Conservation (phyloP, 2,888 invertebrate genomes). For the Eucera pruinosa region DNA sequence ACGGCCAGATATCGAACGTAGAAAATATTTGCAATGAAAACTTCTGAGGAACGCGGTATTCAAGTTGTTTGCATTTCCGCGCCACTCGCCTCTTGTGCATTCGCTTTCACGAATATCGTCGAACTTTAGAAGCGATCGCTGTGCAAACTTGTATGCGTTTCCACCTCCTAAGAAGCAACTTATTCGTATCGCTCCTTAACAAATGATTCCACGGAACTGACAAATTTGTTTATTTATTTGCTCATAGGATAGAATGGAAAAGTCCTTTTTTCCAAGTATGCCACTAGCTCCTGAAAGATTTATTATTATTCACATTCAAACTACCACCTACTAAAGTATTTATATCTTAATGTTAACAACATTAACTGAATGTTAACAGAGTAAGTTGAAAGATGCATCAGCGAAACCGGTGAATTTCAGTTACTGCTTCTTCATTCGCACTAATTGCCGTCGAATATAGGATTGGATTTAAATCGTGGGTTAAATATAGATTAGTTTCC, state of each 20-base stretch:
- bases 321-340: too few relatives aligned
- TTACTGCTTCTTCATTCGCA: too few relatives aligned
- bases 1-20: conserved; percentile 54
- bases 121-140: conserved; percentile 60
- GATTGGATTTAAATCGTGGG: too few relatives aligned
- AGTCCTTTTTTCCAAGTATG: too few relatives aligned
- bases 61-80: conserved; percentile 56
- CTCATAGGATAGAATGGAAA: background rate
- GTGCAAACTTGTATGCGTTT: conserved; percentile 21
- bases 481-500: too few relatives aligned
- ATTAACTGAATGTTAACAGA: too few relatives aligned
- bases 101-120: conserved; percentile 65
- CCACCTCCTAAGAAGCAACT: conserved; percentile 27
- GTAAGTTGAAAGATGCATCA: too few relatives aligned
- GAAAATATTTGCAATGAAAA: conserved; percentile 62
- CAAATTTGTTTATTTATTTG: conserved; percentile 35
- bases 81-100: conserved; percentile 32
- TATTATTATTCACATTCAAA: too few relatives aligned
- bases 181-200: conserved; percentile 1
- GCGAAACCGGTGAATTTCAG: too few relatives aligned
- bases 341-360: too few relatives aligned
- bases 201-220: conserved; percentile 5
- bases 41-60: conserved; percentile 51
- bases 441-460: too few relatives aligned
- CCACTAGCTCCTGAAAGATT: too few relatives aligned